These are phyloP conservation scores for Helicoverpa assulta DNA, from an alignment of 2,888 invertebrate species.

Conservation along the genomic window DNA sequence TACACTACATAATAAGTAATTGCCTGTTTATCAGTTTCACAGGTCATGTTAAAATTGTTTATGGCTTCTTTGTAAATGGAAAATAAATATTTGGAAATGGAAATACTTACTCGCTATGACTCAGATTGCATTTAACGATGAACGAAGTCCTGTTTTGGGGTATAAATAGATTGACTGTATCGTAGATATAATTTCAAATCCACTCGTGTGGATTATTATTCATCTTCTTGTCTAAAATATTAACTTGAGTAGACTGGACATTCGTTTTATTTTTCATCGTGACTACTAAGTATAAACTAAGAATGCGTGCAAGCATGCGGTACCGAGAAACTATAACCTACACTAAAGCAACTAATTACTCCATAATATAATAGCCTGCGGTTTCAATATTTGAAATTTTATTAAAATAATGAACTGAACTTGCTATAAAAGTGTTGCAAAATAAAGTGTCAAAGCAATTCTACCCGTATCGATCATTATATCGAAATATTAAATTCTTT, in stretches of 20 bases:
- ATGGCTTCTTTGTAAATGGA: no score
- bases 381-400: not conserved
- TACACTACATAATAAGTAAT: no score
- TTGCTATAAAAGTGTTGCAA: slow-evolving; percentile 18
- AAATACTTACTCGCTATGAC: no score
- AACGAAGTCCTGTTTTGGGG: not conserved
- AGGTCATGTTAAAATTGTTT: no score
- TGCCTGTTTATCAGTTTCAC: no score
- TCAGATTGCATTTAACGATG: no score
- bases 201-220: no score
- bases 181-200: not conserved
- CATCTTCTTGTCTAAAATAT: slow-evolving; percentile 8
- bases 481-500: slow-evolving; percentile 12
- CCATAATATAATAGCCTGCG: not conserved
- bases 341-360: slow-evolving; percentile 18
- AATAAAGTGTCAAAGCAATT: slow-evolving; percentile 36
- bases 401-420: slow-evolving; percentile 14
- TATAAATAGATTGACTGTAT: not conserved
- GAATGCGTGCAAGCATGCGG: not conserved
- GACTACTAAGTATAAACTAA: not conserved
- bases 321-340: not conserved
- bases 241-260: not conserved
- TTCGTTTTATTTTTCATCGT: not conserved
- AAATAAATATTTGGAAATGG: no score
- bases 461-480: slow-evolving; percentile 13